phyloP scores from a whole-genome alignment of 2,888 invertebrate genomes.

The Apoderus coryli region DNA sequence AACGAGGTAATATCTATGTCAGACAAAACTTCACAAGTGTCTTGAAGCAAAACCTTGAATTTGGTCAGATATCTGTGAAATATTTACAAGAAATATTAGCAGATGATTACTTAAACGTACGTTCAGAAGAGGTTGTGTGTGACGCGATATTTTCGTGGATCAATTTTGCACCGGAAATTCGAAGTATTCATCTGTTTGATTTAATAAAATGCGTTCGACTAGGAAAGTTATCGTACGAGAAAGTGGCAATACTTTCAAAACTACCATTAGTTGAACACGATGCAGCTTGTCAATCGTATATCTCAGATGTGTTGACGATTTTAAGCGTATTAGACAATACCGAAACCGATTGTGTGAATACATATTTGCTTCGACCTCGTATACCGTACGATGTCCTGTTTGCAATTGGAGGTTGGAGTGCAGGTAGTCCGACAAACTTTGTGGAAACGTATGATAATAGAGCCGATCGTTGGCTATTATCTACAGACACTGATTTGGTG shows the following conservation, averaged over 20 bases:
- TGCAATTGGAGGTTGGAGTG: constrained; percentile 73
- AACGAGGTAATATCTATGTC: constrained; percentile 35
- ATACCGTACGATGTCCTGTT: constrained; percentile 66
- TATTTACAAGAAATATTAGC: constrained; percentile 49
- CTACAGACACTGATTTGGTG: constrained; percentile 48
- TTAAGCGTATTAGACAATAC: constrained; percentile 16
- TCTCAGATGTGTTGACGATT: constrained; percentile 21
- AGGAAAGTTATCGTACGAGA: constrained; percentile 38
- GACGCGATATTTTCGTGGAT: constrained; percentile 60
- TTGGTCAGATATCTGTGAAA: constrained; percentile 42
- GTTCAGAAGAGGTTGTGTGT: constrained; percentile 58
- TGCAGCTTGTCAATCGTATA: constrained; percentile 24
- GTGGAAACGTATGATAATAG: constrained; percentile 66
- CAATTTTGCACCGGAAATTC: constrained; percentile 39
- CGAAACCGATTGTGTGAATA: constrained; percentile 15
- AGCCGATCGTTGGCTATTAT: constrained; percentile 63
- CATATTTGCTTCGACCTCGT: constrained; percentile 37
- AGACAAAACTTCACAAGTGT: constrained; percentile 28
- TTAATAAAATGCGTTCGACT: constrained; percentile 37
- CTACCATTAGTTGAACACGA: constrained; percentile 21
- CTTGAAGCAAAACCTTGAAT: constrained; percentile 49
- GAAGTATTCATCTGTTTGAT: constrained; percentile 41
- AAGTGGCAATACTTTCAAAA: constrained; percentile 19
- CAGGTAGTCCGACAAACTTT: constrained; percentile 72
- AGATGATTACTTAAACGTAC: constrained; percentile 59